Evolutionary conservation across 2,113 vertebrate genomes (phyloP), one percentile per base, ranked within the genome.

Genomic region (Hydropotes inermis): DNA sequence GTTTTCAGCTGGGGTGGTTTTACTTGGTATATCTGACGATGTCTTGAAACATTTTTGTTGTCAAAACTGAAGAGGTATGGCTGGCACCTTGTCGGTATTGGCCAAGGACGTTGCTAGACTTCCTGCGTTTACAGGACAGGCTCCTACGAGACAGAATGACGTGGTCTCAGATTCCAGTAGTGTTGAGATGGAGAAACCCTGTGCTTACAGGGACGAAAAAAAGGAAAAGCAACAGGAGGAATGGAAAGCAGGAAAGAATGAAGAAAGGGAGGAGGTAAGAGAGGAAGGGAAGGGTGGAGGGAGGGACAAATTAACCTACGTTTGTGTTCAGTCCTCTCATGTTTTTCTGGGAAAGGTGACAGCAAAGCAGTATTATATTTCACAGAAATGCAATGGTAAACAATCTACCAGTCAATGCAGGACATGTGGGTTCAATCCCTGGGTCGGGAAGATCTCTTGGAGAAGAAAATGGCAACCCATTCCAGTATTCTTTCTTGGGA

Each of bases 401-500:
- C 33, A 67, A 74, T 39, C 67, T 39, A 6, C 67, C 67, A 74
- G 67, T 74, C 67, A 39, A 1, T 39, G n/a, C 67, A 39, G n/a
- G n/a, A 39, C n/a, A 39, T 0, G 1, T 39, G 67, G 67, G 67
- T 39, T 74, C 67, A 39, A 0, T 39, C 36, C n/a, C 67, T 23
- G 0, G 1, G 19, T 39, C 1, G n/a, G n/a, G 67, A 70, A 39
- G n/a, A 39, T 39, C n/a, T 21, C 36, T 36, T 70, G 10, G 67
- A 70, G n/a, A 70, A 70, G n/a, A n/a, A 70, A 70, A 70, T 11
- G 67, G 67, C 67, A 39, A 6, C 5, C 0, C 19, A 70, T 10
- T 23, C 67, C n/a, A 70, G 67, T 39, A 70, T 39, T 23, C 19
- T 70, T 70, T 17, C 64, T 36, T 70, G 67, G 67, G 21, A 39